Base-by-base conservation (phyloP, 1,140 invertebrate genomes). In the Brachionus paranguensis region DNA sequence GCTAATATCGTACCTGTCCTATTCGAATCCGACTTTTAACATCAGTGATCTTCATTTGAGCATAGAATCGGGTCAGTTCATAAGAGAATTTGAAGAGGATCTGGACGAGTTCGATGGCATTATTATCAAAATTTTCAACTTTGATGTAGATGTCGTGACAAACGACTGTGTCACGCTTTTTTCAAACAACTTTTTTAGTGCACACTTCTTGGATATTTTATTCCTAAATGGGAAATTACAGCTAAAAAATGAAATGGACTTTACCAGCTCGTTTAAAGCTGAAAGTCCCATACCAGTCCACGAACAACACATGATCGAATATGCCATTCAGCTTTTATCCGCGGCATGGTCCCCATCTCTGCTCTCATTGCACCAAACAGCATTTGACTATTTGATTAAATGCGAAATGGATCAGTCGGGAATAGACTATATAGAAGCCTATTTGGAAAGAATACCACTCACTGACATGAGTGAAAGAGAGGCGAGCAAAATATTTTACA, bases 11-110 rank as follows among this genome's bases (percentile, higher is more conserved):
- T 81, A 81, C 6, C 7, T 81, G n/a, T 81, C 53, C 12, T 81
- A 81, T 81, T 24, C 53, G 27, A 81, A 81, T 81, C 78, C 78
- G 17, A 64, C 78, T 29, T 81, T 81, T 47, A 81, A 81, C 29
- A 81, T 81, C 5, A 81, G 78, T 24, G 78, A 81, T 81, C 10
- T 81, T 20, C 78, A 81, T 17, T 1, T 47, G 8, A 14, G 3
- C 24, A 45, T 81, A 43, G 33, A 81, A 14, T 60, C 37, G n/a
- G 33, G 53, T 12, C 50, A 17, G 33, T 41, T 79, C 27, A 81
- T 81, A 12, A 68, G 29, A 37, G 24, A n/a, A 11, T 81, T 64
- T 27, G 78, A 60, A 17, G 53, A 60, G 1, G 78, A 81, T 29
- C 53, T 81, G 14, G 78, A 81, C 11, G 53, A 64, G 12, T 68